Base-by-base conservation (phyloP, 2,888 invertebrate genomes). In the Trachelus iudaicus region DNA sequence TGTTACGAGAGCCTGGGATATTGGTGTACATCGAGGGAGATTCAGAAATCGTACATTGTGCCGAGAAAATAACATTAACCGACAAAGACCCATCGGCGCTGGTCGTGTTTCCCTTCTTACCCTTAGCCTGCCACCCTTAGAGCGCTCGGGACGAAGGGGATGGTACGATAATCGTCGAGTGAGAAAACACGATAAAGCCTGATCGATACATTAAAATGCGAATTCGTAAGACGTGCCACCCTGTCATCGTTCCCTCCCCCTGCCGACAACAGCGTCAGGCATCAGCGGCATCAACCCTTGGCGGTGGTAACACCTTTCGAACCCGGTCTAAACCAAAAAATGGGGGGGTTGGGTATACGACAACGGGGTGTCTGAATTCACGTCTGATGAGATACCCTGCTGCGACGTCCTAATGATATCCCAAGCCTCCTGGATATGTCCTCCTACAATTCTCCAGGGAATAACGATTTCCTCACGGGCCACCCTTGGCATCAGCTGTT, bases 391-490 rank as follows among this genome's bases (percentile, higher is more conserved):
- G 80, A 78, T 79, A 76, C 73, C 78, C 79, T 69, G 69, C 69
- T 80, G 75, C 71, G 83, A 73, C 76, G 76, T 69, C 75, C 73
- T 73, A 73, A 73, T 34, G 73, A 73, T n/a, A 30, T 69, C 69
- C 69, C 73, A 15, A 73, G 73, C 34, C 73, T 34, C 11, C 33
- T 15, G 69, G 12, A 33, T 33, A 33, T 11, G 69, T 69, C 69
- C 15, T 69, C 69, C 69, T 76, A 73, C 77, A 69, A 79, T 77
- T 79, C 79, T 69, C 73, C 71, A 34, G 73, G 34, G 77, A 79
- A 80, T 79, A 84, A 83, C 78, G 81, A 81, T 79, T 77, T 73
- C 71, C 31, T 71, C 71, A n/a, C 71, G 71, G 31, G 30, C 11
- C 23, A 71, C 31, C 33, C 71, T 71, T n/a, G 40, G 40, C 40